A percentile compares a stretch with the other conserved stretches of the same genome.
Conservation (phyloP, 1,140 invertebrate species). For the Luehdorfia chinensis region DNA sequence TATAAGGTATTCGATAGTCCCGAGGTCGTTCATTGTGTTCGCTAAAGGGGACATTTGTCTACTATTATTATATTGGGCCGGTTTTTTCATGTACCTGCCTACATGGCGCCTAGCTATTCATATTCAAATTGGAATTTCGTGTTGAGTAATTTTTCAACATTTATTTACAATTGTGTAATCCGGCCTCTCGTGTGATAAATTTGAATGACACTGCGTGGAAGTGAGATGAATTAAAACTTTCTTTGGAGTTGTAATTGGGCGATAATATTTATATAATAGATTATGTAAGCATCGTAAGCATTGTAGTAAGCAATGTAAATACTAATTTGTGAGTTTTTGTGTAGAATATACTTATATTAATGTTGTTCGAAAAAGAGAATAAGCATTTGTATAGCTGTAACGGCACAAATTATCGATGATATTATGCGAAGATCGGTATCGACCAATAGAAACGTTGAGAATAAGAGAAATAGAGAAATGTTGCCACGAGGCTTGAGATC, state of each 20-base stretch:
- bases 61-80: conserved; percentile 69
- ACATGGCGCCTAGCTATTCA: conserved; percentile 73
- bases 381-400: background rate
- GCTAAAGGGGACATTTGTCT: conserved; percentile 65
- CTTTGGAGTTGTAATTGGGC: conserved; percentile 24
- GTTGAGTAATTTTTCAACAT: conserved; percentile 68
- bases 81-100: conserved; percentile 73
- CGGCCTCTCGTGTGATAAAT: conserved; percentile 37
- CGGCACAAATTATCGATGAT: conserved; percentile 13
- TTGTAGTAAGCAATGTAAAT: no score
- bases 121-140: conserved; percentile 70
- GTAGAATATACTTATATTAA: conserved; percentile 1
- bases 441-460: conserved; percentile 33
- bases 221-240: conserved; percentile 37
- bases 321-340: background rate
- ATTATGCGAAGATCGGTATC: conserved; percentile 17
- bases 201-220: conserved; percentile 34
- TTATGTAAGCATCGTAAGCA: background rate
- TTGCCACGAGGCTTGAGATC: conserved; percentile 28
- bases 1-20: conserved; percentile 59
- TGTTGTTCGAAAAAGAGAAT: background rate
- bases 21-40: conserved; percentile 64
- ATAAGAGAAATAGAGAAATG: conserved; percentile 20
- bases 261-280: conserved; percentile 26
- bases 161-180: conserved; percentile 65